These are phyloP conservation scores for Suillia variegata DNA, from an alignment of 2,888 invertebrate species.

Conservation along the genomic window DNA sequence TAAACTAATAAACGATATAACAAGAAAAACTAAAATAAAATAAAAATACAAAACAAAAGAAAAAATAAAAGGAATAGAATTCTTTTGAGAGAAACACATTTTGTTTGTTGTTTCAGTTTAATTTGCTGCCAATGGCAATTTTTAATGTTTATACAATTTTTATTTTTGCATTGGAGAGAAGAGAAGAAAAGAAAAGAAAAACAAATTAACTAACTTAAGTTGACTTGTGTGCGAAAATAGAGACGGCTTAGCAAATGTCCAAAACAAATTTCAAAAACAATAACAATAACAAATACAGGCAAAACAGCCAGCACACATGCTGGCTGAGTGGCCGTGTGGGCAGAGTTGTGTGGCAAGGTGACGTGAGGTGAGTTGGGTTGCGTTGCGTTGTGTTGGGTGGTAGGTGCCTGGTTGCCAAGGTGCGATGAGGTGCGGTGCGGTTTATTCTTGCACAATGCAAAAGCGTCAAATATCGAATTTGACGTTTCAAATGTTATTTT, in stretches of 20 bases:
- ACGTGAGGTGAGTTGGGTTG: too few species aligned
- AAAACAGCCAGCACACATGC: too few species aligned
- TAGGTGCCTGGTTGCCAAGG: background rate
- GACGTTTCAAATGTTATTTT: conserved; percentile 15
- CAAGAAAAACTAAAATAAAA: background rate
- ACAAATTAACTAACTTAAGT: background rate
- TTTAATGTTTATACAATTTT: background rate
- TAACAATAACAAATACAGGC: background rate
- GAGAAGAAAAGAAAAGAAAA: background rate
- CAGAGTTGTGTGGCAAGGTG: too few species aligned
- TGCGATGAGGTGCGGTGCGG: background rate
- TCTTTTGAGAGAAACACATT: background rate
- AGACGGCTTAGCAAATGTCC: background rate
- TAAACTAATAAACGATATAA: background rate
- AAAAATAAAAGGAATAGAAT: background rate
- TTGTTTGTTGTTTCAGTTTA: background rate
- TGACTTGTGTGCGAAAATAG: too few species aligned
- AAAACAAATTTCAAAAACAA: conserved; percentile 17
- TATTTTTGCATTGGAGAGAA: background rate
- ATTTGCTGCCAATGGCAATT: background rate
- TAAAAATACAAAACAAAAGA: background rate
- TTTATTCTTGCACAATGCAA: background rate
- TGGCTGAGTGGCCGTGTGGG: too few species aligned
- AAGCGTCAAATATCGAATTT: background rate
- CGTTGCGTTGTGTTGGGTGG: too few species aligned